phyloP scores from a whole-genome alignment of 1,140 invertebrate species.

The Pentalonia nigronervosa region DNA sequence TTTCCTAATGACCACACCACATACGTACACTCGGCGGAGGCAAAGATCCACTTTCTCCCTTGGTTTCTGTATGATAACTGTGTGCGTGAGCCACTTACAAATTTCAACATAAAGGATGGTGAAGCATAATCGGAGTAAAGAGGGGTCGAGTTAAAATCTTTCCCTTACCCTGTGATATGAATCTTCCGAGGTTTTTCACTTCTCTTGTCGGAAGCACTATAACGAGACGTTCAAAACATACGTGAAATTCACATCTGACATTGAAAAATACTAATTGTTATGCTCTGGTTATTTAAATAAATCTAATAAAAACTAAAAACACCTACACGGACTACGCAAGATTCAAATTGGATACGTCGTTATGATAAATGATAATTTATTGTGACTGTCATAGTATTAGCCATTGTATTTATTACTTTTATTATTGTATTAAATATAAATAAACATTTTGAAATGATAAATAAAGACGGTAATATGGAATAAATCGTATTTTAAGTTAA shows the following conservation, averaged over 20 bases:
- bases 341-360: background rate
- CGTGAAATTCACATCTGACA: background rate
- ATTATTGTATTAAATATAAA: background rate
- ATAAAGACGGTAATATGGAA: background rate
- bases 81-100: slow-evolving; percentile 57
- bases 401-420: background rate
- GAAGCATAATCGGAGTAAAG: slow-evolving; percentile 20
- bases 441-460: no score
- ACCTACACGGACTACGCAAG: background rate
- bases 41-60: background rate
- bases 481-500: background rate
- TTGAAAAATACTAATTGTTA: background rate
- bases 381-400: background rate
- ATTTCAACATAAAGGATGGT: slow-evolving; percentile 43
- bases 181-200: slow-evolving; percentile 23
- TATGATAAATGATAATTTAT: no score
- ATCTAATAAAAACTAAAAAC: background rate
- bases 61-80: slow-evolving; percentile 34
- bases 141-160: slow-evolving; percentile 30
- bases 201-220: slow-evolving; percentile 14
- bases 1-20: slow-evolving; percentile 52
- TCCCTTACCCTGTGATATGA: background rate
- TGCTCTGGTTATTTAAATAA: background rate
- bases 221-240: slow-evolving; percentile 6
- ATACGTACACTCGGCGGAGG: background rate